A percentile compares a stretch with the other conserved stretches of the same genome.
phyloP scores from a whole-genome alignment of 2,113 vertebrate species.

The Percopsis transmontana region DNA sequence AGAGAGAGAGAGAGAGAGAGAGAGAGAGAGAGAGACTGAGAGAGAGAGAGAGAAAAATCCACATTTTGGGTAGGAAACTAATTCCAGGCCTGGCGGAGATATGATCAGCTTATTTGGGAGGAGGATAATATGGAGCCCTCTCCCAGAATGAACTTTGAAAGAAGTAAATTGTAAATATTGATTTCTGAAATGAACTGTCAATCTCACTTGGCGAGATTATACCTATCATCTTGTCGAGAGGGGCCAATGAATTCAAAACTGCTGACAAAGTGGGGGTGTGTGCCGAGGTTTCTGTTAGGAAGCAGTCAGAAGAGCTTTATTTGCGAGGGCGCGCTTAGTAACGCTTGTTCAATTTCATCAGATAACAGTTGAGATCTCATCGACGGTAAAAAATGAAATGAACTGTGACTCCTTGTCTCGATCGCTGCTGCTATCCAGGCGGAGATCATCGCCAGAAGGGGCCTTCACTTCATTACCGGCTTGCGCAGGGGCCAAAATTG shows the following conservation, averaged over 20 bases:
- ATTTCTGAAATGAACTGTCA: slow-evolving; percentile 99
- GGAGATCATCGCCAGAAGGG: slow-evolving; percentile 84
- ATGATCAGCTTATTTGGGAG: slow-evolving; percentile 99
- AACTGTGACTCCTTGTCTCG: slow-evolving; percentile 88
- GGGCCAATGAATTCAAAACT: slow-evolving; percentile 89
- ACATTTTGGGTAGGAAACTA: slow-evolving; percentile 98
- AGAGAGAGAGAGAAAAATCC: slow-evolving; percentile 75
- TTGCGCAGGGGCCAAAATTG: slow-evolving; percentile 80
- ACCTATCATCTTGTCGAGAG: slow-evolving; percentile 88
- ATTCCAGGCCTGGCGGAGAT: slow-evolving; percentile 92
- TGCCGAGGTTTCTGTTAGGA: slow-evolving; percentile 79
- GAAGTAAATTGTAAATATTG: slow-evolving; percentile 99
- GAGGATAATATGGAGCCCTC: slow-evolving; percentile 95
- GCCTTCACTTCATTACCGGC: slow-evolving; percentile 84
- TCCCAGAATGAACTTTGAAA: slow-evolving; percentile 97
- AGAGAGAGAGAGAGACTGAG: slow-evolving; percentile 17
- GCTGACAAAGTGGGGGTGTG: slow-evolving; percentile 87
- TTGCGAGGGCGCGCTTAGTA: slow-evolving; percentile 83
- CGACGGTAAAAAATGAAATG: slow-evolving; percentile 90
- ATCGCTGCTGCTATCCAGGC: slow-evolving; percentile 84
- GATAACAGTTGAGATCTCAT: slow-evolving; percentile 92
- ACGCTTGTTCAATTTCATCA: slow-evolving; percentile 94
- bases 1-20: neutral
- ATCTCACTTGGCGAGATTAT: slow-evolving; percentile 92
- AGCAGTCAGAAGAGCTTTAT: slow-evolving; percentile 90